Base-by-base conservation (phyloP, 2,888 invertebrate genomes). In the Eustalomyia histrio region DNA sequence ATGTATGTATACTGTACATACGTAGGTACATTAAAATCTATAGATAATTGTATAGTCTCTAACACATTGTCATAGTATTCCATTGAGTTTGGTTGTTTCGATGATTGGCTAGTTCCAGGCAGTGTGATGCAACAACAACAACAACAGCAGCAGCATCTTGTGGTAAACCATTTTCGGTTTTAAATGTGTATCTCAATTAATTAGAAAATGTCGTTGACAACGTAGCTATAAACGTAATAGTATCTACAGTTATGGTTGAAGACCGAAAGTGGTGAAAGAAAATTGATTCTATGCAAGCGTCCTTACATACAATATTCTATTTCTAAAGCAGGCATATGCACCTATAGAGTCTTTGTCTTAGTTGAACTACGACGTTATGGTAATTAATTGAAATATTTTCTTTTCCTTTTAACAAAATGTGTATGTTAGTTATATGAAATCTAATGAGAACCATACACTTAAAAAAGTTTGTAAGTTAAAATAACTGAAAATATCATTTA, bases 121-220 rank as follows among this genome's bases (percentile, higher is more conserved):
- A 29, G 29, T 1, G 7, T 7, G n/a, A 65, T 21, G 35, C 60
- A 71, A 4, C 29, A 29, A 18, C 29, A 47, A 35, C 33, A 24
- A 10, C n/a, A 50, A 60, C 60, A 58, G 21, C 53, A 52, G 39
- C 39, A 67, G 65, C 61, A 53, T 75, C 52, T 75, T 75, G 75
- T 47, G 75, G 75, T 68, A 53, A 68, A 68, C 75, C 75, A 50
- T 61, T 63, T 61, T 47, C 33, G 61, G 55, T 76, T 76, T 53
- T 61, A 61, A 67, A 67, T 67, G 60, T 67, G 68, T 65, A 65
- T 75, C 71, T 60, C 65, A 82, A 76, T 82, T 82, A 82, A 76
- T 76, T 79, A 80, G 76, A 71, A 82, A 79, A 64, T 61, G 76
- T 76, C 76, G 72, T 75, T 79, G 76, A 76, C 79, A 82, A 67